Evolutionary conservation across 2,797 vertebrate genomes (phyloP).

Genomic region (Lateolabrax maculatus): DNA sequence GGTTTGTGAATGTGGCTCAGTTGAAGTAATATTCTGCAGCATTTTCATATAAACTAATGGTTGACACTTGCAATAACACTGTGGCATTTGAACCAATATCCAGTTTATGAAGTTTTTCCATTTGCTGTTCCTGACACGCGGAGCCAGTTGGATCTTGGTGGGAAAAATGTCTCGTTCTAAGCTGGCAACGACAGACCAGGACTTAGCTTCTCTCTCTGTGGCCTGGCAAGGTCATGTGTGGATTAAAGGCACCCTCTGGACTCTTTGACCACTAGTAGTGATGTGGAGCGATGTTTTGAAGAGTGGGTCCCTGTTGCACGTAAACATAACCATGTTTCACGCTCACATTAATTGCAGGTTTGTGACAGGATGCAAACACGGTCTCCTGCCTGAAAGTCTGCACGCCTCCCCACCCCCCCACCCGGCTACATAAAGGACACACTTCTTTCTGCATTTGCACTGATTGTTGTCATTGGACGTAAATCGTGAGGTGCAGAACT

Average conservation of each 20-base stretch:
- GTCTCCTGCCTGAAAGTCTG: too few relatives aligned
- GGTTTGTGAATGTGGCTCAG: background rate
- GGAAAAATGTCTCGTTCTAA: background rate
- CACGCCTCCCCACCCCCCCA: too few relatives aligned
- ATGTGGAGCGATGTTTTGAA: background rate
- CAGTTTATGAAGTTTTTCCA: conserved; percentile 24
- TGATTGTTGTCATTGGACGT: too few relatives aligned
- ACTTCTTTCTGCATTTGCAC: too few relatives aligned
- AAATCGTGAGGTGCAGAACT: too few relatives aligned
- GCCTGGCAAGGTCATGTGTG: background rate
- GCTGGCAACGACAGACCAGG: background rate
- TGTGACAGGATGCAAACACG: too few relatives aligned
- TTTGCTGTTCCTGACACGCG: background rate
- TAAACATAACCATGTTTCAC: too few relatives aligned
- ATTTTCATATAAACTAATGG: conserved; percentile 10
- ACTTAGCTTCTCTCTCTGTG: conserved; percentile 2
- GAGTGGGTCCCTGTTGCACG: background rate
- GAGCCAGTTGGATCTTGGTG: background rate
- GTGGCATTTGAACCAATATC: conserved; percentile 12
- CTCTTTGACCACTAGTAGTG: background rate
- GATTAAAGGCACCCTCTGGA: background rate
- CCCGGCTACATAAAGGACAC: too few relatives aligned
- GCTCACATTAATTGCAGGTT: too few relatives aligned
- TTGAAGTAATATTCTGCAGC: conserved; percentile 4
- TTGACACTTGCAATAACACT: conserved; percentile 20